These are phyloP conservation scores for Cetoscarus ocellatus DNA, from an alignment of 2,797 vertebrate species.

Conservation along the genomic window DNA sequence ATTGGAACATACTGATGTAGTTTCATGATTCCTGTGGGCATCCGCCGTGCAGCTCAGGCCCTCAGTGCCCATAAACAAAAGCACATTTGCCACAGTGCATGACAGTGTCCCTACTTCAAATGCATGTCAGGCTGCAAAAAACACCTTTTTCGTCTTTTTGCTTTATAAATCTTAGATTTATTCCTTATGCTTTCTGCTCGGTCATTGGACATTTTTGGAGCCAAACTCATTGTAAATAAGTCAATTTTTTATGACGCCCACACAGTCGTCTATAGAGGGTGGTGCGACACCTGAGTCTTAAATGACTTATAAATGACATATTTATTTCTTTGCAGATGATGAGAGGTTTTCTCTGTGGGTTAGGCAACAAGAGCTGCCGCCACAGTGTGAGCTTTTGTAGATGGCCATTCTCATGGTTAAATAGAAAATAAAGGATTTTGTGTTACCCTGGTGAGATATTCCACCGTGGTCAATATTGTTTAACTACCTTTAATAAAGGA, in stretches of 20 bases:
- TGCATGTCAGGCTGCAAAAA: constrained; percentile 63
- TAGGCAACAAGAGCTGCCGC: background rate
- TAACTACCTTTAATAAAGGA: background rate
- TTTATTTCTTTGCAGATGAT: constrained; percentile 34
- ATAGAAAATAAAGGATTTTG: constrained; percentile 3
- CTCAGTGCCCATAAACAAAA: constrained; percentile 8
- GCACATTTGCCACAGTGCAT: constrained; percentile 40
- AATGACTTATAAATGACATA: constrained; percentile 58
- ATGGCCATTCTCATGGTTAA: constrained; percentile 1
- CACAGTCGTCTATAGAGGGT: constrained; percentile 53
- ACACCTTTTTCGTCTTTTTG: constrained; percentile 47
- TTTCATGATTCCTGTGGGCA: constrained; percentile 43
- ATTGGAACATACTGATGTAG: constrained; percentile 46
- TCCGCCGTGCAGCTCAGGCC: constrained; percentile 18
- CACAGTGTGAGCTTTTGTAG: constrained; percentile 4
- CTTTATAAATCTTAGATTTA: constrained; percentile 73
- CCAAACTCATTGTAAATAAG: constrained; percentile 49
- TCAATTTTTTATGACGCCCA: constrained; percentile 68
- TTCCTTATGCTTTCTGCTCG: constrained; percentile 38
- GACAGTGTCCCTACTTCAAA: constrained; percentile 56
- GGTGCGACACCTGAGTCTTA: constrained; percentile 55
- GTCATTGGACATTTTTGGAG: constrained; percentile 48
- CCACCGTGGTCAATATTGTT: background rate
- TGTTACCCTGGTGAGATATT: background rate
- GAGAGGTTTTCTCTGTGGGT: constrained; percentile 1